Evolutionary conservation across 2,113 vertebrate species (phyloP), one percentile per base, ranked within the genome.

Genomic region (Sinocyclocheilus grahami): DNA sequence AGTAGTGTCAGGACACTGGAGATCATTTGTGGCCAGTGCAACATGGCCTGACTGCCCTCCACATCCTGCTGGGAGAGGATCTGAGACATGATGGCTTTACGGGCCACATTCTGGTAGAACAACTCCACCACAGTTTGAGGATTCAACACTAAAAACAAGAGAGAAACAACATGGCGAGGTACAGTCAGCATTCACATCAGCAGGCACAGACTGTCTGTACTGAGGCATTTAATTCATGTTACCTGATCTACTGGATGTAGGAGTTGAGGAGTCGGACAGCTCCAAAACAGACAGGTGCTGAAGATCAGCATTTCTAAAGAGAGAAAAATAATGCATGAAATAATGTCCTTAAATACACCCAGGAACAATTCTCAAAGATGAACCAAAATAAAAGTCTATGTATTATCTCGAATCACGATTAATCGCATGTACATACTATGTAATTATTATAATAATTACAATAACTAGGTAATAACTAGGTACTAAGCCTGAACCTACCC

Each of bases 211-310:
- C 33, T 5, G 69, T 72, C 33, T 72, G 2, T 72, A 72, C 16
- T 5, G 42, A 42, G 8, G 42, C 42, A 42, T 13, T 48, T 12
- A 7, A 37, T 13, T 22, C 0, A 18, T 53, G 93, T 93, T 87
- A 99, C 98, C 96, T 91, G 96, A 94, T 83, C 90, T 95, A 87
- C 91, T 94, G 81, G 92, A 86, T 2, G 92, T 90, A 39, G 94
- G 16, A 30, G 91, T n/a, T 1, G 94, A 92, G 0, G 96, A 94
- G 92, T 99, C 97, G 0, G 95, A 96, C 83, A 99, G 91, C 91
- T 98, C 96, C 94, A 99, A 83, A 42, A 97, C 97, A 0, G 97
- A 97, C 10, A 99, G 94, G 90, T 99, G 97, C 92, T 98, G 97
- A 87, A 99, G 95, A 87, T 99, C 99, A 5, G 96, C 97, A 20